phyloP scores from a whole-genome alignment of 30 jellyfish, hydroid and myxozoan species.

The Cassiopea xamachana region DNA sequence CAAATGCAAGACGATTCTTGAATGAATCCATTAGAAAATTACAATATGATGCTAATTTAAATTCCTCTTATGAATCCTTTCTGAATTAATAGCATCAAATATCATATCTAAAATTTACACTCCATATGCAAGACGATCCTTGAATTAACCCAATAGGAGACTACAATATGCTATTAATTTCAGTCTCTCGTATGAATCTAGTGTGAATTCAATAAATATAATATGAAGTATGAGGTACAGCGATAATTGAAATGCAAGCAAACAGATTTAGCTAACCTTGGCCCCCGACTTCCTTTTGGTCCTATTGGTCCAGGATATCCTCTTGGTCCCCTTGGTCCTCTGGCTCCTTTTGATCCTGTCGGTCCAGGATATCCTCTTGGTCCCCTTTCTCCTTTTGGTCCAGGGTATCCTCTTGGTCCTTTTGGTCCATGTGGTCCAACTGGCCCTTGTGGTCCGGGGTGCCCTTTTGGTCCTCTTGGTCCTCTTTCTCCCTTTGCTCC shows the following conservation, averaged over 20 bases:
- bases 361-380: neutral
- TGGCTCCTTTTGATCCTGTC: conserved; percentile 13
- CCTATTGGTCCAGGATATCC: conserved; percentile 29
- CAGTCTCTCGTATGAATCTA: neutral
- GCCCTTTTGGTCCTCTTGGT: neutral
- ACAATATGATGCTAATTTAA: no score
- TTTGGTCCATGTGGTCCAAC: conserved; percentile 20
- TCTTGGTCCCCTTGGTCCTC: conserved; percentile 21
- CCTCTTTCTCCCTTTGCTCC: conserved; percentile 31
- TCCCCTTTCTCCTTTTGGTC: conserved; percentile 35
- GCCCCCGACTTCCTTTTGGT: conserved; percentile 6
- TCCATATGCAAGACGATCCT: no score
- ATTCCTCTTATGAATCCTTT: no score
- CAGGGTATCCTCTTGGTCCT: conserved; percentile 17
- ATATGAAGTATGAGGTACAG: neutral
- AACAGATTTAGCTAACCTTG: neutral
- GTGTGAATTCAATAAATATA: neutral
- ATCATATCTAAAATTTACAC: no score
- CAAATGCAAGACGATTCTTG: no score
- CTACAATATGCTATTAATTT: no score
- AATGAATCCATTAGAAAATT: no score
- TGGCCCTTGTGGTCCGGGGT: neutral
- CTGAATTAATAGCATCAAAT: no score
- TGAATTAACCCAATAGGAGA: no score
- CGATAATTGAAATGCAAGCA: neutral